Base-by-base conservation (phyloP, 1,140 invertebrate genomes). In the Hormaphis cornu region DNA sequence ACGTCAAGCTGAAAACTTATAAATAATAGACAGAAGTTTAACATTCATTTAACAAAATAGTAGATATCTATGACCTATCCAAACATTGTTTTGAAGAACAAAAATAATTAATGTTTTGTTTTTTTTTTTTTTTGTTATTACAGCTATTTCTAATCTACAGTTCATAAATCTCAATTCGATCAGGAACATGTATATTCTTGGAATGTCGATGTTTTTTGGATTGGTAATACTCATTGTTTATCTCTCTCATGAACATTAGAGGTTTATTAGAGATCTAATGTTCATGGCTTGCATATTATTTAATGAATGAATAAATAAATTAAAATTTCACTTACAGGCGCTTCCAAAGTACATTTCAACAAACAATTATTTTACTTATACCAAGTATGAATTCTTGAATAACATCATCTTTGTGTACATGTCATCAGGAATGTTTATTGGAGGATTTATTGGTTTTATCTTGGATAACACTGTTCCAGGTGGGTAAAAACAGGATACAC, bases 381-480 rank as follows among this genome's bases (percentile, higher is more conserved):
- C 44, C 1, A 66, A 66, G n/a, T 35, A 48, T 4, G 61, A 66
- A 30, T 42, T 18, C 6, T 2, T 35, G 7, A 50, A 66, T 7
- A 8, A 66, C 2, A 10, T 46, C 5, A 3, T 48, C 3, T 35
- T 33, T 18, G 20, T 24, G 20, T 66, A 22, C 30, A 14, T 66
- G 3, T 66, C 61, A 1, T 66, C 61, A 7, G 61, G 61, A 33
- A 48, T 33, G 20, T 66, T 66, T 22, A 66, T 66, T 10, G 30
- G 44, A 0, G 61, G 61, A 33, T 33, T 66, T 4, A 24, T 66
- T 24, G 61, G 42, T 24, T 66, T 66, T 24, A 35, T 66, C 22
- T 33, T 66, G 35, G 61, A 66, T 66, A 66, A 66, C 20, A 66
- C 61, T 5, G 50, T 66, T 35, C 44, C 61, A 66, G 61, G 61